Percentiles rank a stretch among this genome's conserved stretches.
phyloP scores from a whole-genome alignment of 2,888 invertebrate species.

The Meiosimyza decipiens region DNA sequence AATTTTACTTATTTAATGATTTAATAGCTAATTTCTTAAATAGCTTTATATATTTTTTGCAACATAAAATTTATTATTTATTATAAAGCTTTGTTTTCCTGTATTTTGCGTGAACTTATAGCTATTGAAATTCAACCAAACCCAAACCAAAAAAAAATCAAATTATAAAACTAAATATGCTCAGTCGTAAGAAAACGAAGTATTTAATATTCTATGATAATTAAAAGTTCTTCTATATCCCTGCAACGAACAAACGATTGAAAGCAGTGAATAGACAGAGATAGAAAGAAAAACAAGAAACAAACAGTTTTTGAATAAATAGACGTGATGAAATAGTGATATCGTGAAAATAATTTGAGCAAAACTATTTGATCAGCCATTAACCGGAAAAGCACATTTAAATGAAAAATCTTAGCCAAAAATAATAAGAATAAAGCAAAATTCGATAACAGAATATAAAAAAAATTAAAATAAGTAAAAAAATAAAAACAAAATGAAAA shows the following conservation, averaged over 20 bases:
- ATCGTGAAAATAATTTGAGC: conserved; percentile 40
- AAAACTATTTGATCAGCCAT: conserved; percentile 39
- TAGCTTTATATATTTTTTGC: no score
- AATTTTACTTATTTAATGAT: no score
- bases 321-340: conserved; percentile 29
- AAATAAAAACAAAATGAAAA: conserved; percentile 48
- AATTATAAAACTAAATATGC: conserved; percentile 40
- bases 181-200: conserved; percentile 40
- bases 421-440: conserved; percentile 29
- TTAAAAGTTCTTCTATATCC: conserved; percentile 54
- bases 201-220: conserved; percentile 60
- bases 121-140: neutral
- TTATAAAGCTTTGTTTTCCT: no score
- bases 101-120: no score
- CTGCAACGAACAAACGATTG: conserved; percentile 40
- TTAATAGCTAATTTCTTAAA: no score
- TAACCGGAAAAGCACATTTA: conserved; percentile 41
- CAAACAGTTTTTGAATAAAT: conserved; percentile 14
- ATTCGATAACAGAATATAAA: neutral
- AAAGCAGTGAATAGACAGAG: conserved; percentile 26
- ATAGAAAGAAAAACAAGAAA: conserved; percentile 18
- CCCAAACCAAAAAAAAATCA: conserved; percentile 5
- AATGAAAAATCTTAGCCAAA: conserved; percentile 35
- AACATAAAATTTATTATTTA: no score
- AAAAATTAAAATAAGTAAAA: conserved; percentile 36